Evolutionary conservation across 1,140 invertebrate species (phyloP).

Genomic region (Philopotamus ludificatus): DNA sequence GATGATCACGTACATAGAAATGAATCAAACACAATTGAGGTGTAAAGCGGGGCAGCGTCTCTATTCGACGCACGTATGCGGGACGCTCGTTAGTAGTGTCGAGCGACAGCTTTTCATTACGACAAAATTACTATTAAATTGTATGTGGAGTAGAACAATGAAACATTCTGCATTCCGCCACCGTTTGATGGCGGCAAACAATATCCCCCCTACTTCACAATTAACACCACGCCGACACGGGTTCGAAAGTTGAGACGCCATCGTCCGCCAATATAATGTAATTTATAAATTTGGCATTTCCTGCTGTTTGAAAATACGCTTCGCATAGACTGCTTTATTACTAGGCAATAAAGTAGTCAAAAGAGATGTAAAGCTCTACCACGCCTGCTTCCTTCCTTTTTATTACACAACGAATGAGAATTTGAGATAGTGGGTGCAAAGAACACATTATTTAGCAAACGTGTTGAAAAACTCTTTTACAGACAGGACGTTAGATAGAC

Average conservation of each 20-base stretch:
- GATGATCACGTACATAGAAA: neutral
- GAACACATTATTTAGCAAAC: constrained; percentile 15
- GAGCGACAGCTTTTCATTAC: constrained; percentile 27
- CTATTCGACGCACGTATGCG: constrained; percentile 1
- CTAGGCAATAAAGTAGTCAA: constrained; percentile 19
- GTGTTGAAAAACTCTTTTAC: constrained; percentile 16
- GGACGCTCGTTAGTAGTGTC: constrained; percentile 14
- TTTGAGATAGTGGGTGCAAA: constrained; percentile 14
- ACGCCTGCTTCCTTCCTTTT: constrained; percentile 15
- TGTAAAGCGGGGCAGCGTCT: constrained; percentile 4
- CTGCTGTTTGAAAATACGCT: neutral
- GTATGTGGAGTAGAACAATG: constrained; percentile 12
- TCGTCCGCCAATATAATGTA: neutral
- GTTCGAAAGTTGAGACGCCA: neutral
- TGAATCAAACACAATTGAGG: constrained; percentile 10
- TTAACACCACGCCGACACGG: neutral
- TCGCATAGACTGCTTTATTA: constrained; percentile 5
- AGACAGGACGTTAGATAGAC: no score
- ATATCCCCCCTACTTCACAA: no score
- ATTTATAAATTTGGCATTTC: neutral
- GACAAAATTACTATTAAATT: constrained; percentile 30
- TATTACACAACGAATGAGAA: constrained; percentile 6
- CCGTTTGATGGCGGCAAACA: constrained; percentile 1
- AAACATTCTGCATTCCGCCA: constrained; percentile 12
- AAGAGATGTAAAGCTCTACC: constrained; percentile 15